A percentile compares a stretch with the other conserved stretches of the same genome.
Conservation (phyloP, 2,888 invertebrate species). For the Stegana nigrithorax region DNA sequence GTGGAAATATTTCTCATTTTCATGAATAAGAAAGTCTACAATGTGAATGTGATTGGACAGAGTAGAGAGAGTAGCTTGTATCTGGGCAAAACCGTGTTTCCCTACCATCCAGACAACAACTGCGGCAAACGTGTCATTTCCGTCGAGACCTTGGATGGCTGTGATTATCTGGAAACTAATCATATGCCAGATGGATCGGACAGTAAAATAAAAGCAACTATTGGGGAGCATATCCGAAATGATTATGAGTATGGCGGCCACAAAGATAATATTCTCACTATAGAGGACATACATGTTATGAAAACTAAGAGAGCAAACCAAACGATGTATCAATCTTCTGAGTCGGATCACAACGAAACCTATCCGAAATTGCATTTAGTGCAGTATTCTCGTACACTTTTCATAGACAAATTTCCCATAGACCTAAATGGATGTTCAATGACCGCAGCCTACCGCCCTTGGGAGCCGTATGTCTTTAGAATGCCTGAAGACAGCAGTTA, state of each 20-base stretch:
- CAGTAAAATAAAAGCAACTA: too few species aligned
- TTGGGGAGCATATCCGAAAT: conserved; percentile 5
- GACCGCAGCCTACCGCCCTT: conserved; percentile 58
- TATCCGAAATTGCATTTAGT: conserved; percentile 34
- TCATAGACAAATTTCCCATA: conserved; percentile 62
- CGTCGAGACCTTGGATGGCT: conserved; percentile 56
- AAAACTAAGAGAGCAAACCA: background rate
- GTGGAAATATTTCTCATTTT: conserved; percentile 56
- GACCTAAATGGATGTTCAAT: conserved; percentile 63
- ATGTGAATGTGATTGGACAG: conserved; percentile 63
- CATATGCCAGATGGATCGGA: too few species aligned
- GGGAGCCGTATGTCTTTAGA: conserved; percentile 64
- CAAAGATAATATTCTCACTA: too few species aligned
- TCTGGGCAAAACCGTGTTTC: conserved; percentile 61
- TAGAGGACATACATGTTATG: too few species aligned
- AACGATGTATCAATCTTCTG: background rate
- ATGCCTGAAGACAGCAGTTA: conserved; percentile 11
- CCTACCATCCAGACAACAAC: conserved; percentile 63
- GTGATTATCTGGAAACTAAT: conserved; percentile 47
- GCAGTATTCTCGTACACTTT: conserved; percentile 45
- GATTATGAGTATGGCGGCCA: conserved; percentile 4
- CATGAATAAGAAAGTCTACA: conserved; percentile 61
- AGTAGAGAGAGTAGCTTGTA: conserved; percentile 51
- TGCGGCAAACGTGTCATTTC: conserved; percentile 62
- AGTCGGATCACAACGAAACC: background rate